Percentiles rank a stretch among this genome's conserved stretches.
Conservation (phyloP, 2,113 vertebrate species). For the Peromyscus leucopus region DNA sequence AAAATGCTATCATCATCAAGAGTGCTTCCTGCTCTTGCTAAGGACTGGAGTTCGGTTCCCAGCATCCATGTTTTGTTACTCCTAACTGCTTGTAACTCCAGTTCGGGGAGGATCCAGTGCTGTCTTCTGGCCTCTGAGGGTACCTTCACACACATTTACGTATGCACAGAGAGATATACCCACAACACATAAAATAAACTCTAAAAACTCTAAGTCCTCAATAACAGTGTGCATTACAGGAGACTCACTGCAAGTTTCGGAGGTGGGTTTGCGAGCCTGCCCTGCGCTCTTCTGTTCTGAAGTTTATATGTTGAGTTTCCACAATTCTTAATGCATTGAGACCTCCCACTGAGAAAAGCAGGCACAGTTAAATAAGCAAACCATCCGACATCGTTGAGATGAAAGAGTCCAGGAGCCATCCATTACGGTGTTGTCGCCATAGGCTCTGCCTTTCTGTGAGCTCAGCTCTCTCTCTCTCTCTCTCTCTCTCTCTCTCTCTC, state of each 20-base stretch:
- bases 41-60: background rate
- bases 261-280: background rate
- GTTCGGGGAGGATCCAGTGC: too few species aligned
- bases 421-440: background rate
- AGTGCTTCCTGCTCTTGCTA: background rate
- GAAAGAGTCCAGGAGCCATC: background rate
- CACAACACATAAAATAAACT: too few species aligned
- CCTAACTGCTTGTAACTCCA: background rate
- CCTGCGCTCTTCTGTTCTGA: background rate
- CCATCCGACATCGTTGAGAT: slow-evolving; percentile 25
- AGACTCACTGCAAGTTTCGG: background rate
- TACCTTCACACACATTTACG: too few species aligned
- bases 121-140: too few species aligned
- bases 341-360: slow-evolving; percentile 57
- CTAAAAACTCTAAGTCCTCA: background rate
- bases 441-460: slow-evolving; percentile 28
- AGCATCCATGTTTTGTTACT: background rate
- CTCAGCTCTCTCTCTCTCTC: background rate
- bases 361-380: slow-evolving; percentile 65
- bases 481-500: slow-evolving; percentile 33
- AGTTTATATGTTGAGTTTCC: slow-evolving; percentile 54
- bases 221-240: slow-evolving; percentile 19
- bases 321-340: slow-evolving; percentile 30
- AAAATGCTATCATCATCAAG: background rate
- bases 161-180: background rate